Evolutionary conservation across 2,113 vertebrate species (phyloP).

Genomic region (Sisor rabdophorus): DNA sequence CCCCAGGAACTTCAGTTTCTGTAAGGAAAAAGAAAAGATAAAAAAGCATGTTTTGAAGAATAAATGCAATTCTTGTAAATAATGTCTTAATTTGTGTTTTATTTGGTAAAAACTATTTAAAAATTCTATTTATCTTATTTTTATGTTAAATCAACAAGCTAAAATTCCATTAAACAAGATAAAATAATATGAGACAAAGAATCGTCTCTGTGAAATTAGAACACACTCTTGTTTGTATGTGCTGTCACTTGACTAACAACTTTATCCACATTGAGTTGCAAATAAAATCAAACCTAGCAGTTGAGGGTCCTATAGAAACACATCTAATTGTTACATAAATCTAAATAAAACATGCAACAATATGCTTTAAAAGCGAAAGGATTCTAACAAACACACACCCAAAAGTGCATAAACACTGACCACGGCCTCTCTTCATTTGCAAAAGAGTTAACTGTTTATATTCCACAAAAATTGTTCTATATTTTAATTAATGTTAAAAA

Average conservation of each 20-base stretch:
- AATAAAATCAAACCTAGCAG: neutral
- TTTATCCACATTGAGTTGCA: neutral
- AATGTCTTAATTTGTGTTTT: too few relatives aligned
- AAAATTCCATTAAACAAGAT: too few relatives aligned
- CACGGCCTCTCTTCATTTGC: neutral
- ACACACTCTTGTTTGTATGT: neutral
- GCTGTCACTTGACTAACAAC: neutral
- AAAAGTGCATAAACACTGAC: neutral
- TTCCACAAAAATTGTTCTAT: neutral
- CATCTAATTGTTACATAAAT: too few relatives aligned
- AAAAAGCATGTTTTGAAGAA: neutral
- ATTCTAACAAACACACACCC: neutral
- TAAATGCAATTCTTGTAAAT: too few relatives aligned
- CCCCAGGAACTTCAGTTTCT: constrained; percentile 43
- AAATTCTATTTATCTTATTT: too few relatives aligned
- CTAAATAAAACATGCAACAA: neutral
- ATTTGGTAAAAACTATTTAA: too few relatives aligned
- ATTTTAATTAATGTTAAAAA: too few relatives aligned
- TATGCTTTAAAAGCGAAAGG: neutral
- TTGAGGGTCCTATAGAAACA: neutral
- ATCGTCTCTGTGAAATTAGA: neutral
- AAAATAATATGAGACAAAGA: neutral
- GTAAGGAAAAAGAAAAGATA: constrained; percentile 22
- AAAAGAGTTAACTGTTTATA: too few relatives aligned
- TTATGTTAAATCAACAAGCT: too few relatives aligned